A percentile compares a stretch with the other conserved stretches of the same genome.
These are phyloP conservation scores for Cinclus mexicanus DNA, from an alignment of 2,113 vertebrate species.

Conservation along the genomic window DNA sequence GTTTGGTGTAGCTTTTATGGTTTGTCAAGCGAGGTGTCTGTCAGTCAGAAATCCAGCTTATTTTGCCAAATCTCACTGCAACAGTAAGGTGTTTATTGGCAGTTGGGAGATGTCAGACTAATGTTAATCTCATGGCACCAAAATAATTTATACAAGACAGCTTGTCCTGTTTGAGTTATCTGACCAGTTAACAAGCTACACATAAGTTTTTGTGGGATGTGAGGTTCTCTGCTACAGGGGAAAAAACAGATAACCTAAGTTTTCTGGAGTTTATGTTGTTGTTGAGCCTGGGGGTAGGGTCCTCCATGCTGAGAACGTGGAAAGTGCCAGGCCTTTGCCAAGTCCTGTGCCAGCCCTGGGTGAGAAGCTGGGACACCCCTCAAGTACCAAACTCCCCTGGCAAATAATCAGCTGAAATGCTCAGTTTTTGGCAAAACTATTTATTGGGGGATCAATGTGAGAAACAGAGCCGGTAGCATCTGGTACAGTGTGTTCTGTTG, in stretches of 20 bases:
- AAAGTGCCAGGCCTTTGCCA: not conserved
- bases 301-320: not conserved
- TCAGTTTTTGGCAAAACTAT: not conserved
- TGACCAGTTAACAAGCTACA: not conserved
- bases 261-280: not conserved
- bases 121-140: not conserved
- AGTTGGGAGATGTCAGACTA: not conserved
- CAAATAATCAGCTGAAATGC: not conserved
- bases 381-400: not conserved
- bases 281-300: not conserved
- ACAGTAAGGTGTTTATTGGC: not conserved
- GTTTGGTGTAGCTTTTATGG: not conserved
- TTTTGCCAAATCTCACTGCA: not conserved
- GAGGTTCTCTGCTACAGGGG: not conserved
- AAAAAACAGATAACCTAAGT: not conserved
- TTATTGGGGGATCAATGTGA: not conserved
- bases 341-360: rapidly evolving
- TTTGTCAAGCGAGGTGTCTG: not conserved
- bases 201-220: not conserved
- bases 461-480: not conserved
- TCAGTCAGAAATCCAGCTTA: not conserved
- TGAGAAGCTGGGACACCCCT: not conserved
- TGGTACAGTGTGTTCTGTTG: not conserved
- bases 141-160: not conserved
- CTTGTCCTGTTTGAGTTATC: not conserved